Base-by-base conservation (phyloP, 2,797 vertebrate genomes). In the Cryptoprocta ferox region DNA sequence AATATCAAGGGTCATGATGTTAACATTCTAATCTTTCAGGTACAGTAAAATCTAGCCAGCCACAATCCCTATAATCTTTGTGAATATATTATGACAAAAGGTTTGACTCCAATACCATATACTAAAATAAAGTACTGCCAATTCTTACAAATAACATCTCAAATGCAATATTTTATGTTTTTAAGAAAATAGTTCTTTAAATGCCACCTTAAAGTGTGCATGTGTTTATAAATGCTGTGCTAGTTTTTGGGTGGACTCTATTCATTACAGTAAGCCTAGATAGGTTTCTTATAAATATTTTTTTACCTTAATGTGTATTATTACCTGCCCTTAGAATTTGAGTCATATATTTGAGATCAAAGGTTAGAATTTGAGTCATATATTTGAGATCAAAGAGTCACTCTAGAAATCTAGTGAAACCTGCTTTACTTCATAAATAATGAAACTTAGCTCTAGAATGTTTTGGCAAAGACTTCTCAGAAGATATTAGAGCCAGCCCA, bases 141-240 rank as follows among this genome's bases (percentile, higher is more conserved):
- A 32, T 32, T 53, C 14, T 86, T 63, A 9, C 61, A 82, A 89
- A 53, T 80, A 75, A 93, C 15, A 1, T 80, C 85, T 48, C 59
- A 92, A n/a, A 65, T 59, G 42, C 61, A 93, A 0, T 42, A 5
- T 84, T 93, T 86, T 79, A 24, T 35, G 48, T 66, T 21, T 93
- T 82, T 79, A 91, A 82, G 84, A 92, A 89, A 94, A 83, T 4
- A 32, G 32, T 35, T 78, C 32, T 87, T 87, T 88, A 78, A 88
- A 48, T 78, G 63, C 42, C 32, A 53, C 37, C 16, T 95, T 83
- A 56, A 82, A 93, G 42, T 28, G 16, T 78, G 1, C 28, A n/a
- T 83, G 26, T 75, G 48, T 91, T 91, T 80, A 61, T 39, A 95
- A 91, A 63, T 85, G 7, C 56, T 83, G 0, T 63, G 4, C 56